Evolutionary conservation across 2,113 vertebrate species (phyloP), one percentile per base, ranked within the genome.

Genomic region (Pelodiscus sinensis): DNA sequence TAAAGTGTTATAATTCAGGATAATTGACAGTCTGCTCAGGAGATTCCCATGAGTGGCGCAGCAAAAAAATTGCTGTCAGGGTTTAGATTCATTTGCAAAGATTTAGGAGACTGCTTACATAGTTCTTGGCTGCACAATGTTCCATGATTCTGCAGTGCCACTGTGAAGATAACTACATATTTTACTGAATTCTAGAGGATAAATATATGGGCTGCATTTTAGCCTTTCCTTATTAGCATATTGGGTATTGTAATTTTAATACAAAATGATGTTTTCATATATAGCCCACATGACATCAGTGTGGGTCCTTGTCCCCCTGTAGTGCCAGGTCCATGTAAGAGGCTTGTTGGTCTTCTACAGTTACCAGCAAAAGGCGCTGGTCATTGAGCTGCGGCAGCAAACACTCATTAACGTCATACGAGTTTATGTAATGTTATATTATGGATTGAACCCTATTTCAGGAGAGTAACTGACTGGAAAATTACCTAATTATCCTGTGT

Each of bases 401-500:
- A 82, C 27, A 22, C 82, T 80, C 56, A 18, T 92, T 93, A 35
- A 71, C 65, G 92, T 94, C 14, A 15, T 91, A 65, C 27, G 44
- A 5, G 88, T 35, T 86, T 92, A 82, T 89, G 8, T 85, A 81
- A 77, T 44, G 84, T 89, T 7, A 3, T 62, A 1, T 86, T 92
- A 38, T 9, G 73, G 22, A 27, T 13, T 89, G 58, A 1, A 0
- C 15, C 65, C 78, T 75, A 89, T 96, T 96, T 96, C 78, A 92
- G 91, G 82, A 91, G 65, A 87, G 65, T 93, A 93, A 95, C 82
- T 88, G 90, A 44, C 90, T 96, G 96, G 93, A 95, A 91, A 97
- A 93, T 94, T 94, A 88, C 91, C 92, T 92, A 94, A 93, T 96
- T 96, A 93, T 95, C 87, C 91, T 91, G 75, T 94, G 90, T 97